These are phyloP conservation scores for Eristalinus aeneus DNA, from an alignment of 2,888 invertebrate genomes.

Conservation along the genomic window DNA sequence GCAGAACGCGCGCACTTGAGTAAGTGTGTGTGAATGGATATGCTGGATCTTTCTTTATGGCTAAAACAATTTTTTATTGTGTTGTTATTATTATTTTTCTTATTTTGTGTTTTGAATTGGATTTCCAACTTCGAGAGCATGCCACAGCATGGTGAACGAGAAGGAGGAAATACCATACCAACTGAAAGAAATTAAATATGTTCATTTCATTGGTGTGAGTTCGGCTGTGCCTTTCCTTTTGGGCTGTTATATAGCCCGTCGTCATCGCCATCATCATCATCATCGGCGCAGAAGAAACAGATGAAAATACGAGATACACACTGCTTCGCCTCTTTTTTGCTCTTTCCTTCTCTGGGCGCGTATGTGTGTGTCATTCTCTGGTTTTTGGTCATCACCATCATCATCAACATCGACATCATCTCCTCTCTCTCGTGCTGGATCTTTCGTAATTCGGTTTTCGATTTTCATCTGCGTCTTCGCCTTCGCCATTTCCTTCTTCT, in stretches of 20 bases:
- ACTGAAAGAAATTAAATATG: constrained; percentile 63
- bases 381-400: constrained; percentile 32
- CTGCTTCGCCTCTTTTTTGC: background rate
- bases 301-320: constrained; percentile 60
- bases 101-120: constrained; percentile 69
- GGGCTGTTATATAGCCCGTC: constrained; percentile 38
- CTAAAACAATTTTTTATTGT: constrained; percentile 70
- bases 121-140: constrained; percentile 51
- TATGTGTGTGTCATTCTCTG: background rate
- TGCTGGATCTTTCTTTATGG: constrained; percentile 63
- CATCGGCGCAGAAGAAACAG: constrained; percentile 27
- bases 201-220: constrained; percentile 27
- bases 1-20: too few species aligned
- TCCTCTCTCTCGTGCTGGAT: constrained; percentile 38
- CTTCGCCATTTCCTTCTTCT: background rate
- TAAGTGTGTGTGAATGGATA: constrained; percentile 9
- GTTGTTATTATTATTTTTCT: constrained; percentile 71
- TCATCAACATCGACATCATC: constrained; percentile 31
- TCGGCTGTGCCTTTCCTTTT: constrained; percentile 50
- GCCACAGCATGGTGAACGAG: background rate
- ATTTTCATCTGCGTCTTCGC: background rate
- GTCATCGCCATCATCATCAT: constrained; percentile 22
- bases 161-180: background rate
- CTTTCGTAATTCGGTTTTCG: constrained; percentile 35
- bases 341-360: too few species aligned